These are phyloP conservation scores for Oligia strigilis DNA, from an alignment of 2,888 invertebrate species.

Conservation along the genomic window DNA sequence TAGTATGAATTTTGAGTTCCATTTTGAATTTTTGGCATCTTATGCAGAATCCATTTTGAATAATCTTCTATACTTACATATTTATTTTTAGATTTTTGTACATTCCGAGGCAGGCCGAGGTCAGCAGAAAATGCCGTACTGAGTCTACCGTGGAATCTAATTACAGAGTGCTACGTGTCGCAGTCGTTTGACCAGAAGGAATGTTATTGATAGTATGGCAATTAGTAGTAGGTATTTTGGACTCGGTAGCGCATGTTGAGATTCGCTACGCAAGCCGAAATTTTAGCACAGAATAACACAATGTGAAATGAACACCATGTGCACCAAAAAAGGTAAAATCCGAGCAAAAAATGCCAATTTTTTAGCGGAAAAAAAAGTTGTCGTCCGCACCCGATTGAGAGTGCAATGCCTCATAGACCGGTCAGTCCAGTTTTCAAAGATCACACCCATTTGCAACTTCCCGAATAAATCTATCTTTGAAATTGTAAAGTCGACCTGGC, in stretches of 20 bases:
- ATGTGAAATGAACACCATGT: not conserved
- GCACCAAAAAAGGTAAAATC: too few species aligned
- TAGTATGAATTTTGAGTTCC: not conserved
- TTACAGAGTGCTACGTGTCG: not conserved
- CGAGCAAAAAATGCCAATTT: too few species aligned
- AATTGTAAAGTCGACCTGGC: not conserved
- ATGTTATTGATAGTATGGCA: conserved; percentile 3
- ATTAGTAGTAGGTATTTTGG: not conserved
- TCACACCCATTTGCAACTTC: not conserved
- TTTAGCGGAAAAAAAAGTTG: too few species aligned
- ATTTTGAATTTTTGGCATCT: not conserved
- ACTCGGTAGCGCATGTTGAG: not conserved
- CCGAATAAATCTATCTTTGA: not conserved
- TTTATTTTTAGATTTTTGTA: not conserved
- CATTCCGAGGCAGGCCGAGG: not conserved
- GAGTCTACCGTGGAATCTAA: conserved; percentile 5
- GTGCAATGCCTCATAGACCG: not conserved
- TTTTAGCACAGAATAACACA: not conserved
- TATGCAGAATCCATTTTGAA: not conserved
- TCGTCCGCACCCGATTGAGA: not conserved
- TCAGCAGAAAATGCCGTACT: not conserved
- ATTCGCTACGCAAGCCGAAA: not conserved
- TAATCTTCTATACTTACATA: not conserved
- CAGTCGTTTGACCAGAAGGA: not conserved
- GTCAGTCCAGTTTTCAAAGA: not conserved